Conservation (phyloP, 2,797 vertebrate species). For the Cyprinodon diabolis region DNA sequence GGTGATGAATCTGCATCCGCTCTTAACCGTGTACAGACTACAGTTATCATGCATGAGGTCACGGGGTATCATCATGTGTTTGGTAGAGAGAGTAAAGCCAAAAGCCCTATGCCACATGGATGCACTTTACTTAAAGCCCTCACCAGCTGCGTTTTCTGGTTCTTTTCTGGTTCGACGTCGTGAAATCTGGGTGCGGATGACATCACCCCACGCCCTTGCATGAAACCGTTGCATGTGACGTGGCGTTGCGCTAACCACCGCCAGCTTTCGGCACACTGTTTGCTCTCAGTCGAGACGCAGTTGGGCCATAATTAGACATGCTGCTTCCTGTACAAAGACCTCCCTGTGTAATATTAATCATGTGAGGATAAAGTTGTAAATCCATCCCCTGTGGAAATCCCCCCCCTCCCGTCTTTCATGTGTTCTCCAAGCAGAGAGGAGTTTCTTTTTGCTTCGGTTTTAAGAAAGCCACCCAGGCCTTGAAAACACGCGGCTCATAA, state of each 20-base stretch:
- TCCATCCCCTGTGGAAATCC: slow-evolving; percentile 78
- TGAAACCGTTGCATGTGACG: slow-evolving; percentile 68
- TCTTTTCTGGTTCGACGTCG: slow-evolving; percentile 76
- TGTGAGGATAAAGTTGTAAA: slow-evolving; percentile 81
- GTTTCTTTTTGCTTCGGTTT: slow-evolving; percentile 27
- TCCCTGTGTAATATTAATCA: slow-evolving; percentile 83
- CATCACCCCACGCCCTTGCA: slow-evolving; percentile 84
- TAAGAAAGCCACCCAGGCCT: slow-evolving; percentile 34
- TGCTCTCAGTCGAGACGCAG: slow-evolving; percentile 81
- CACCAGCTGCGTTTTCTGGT: slow-evolving; percentile 82
- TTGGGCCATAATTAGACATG: slow-evolving; percentile 81
- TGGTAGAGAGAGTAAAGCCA: slow-evolving; percentile 29
- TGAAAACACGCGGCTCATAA: slow-evolving; percentile 34
- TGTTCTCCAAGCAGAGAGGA: slow-evolving; percentile 56
- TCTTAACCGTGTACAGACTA: slow-evolving; percentile 47
- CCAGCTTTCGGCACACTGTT: slow-evolving; percentile 75
- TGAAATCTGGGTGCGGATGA: slow-evolving; percentile 83
- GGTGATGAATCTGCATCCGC: slow-evolving; percentile 70
- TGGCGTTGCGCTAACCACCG: slow-evolving; percentile 68
- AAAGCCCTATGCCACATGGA: slow-evolving; percentile 74
- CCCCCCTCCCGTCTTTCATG: slow-evolving; percentile 70
- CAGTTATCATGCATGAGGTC: slow-evolving; percentile 63
- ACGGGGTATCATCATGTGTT: slow-evolving; percentile 43
- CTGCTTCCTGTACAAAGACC: slow-evolving; percentile 83
- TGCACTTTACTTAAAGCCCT: slow-evolving; percentile 64